Percentiles rank a stretch among this genome's conserved stretches.
phyloP scores from a whole-genome alignment of 2,888 invertebrate genomes.

The Macrosiphum euphorbiae region DNA sequence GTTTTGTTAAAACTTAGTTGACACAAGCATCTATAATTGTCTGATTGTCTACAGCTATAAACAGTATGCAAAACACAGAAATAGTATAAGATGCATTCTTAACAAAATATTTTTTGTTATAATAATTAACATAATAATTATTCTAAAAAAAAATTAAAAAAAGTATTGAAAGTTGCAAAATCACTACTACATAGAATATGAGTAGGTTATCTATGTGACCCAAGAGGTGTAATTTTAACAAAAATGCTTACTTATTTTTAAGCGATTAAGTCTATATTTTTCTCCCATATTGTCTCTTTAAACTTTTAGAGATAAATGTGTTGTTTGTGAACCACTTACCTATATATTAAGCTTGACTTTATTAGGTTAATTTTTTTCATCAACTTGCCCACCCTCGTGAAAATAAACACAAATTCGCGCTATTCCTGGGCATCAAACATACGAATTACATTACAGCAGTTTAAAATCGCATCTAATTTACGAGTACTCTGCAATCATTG shows the following conservation, averaged over 20 bases:
- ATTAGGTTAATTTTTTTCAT: not conserved
- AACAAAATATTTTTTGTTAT: not conserved
- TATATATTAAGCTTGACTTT: not conserved
- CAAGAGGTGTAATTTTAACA: not conserved
- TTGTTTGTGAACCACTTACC: not conserved
- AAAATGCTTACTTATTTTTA: too few relatives aligned
- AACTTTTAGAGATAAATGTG: too few relatives aligned
- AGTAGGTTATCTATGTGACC: not conserved
- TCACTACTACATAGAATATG: not conserved
- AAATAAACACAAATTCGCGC: not conserved
- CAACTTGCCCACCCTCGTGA: not conserved
- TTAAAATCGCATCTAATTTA: not conserved
- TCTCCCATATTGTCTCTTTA: too few relatives aligned
- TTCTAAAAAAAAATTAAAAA: not conserved
- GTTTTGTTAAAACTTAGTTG: not conserved
- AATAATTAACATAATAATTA: too few relatives aligned
- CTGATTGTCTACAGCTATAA: not conserved
- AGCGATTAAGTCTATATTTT: too few relatives aligned
- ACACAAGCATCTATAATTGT: not conserved
- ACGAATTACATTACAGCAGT: not conserved
- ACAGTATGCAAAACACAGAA: not conserved
- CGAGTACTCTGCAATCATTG: not conserved
- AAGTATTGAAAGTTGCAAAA: not conserved
- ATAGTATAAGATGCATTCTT: not conserved
- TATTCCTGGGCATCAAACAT: too few relatives aligned